phyloP scores from a whole-genome alignment of 2,888 invertebrate species.

The Serripes groenlandicus region DNA sequence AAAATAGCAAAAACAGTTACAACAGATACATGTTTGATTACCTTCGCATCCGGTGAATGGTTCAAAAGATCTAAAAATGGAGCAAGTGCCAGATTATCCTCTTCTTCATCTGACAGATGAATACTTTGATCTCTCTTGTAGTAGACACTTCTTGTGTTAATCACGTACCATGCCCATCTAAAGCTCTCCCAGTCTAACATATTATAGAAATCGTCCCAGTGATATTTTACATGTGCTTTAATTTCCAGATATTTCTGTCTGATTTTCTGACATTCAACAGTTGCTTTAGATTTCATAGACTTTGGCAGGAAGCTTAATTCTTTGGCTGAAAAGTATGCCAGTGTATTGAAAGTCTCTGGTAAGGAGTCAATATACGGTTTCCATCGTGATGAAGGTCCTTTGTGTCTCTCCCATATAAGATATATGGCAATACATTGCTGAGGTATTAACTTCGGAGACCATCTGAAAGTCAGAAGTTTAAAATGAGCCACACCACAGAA shows the following conservation, averaged over 20 bases:
- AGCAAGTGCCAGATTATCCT: slow-evolving; percentile 90
- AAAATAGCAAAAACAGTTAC: no score
- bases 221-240: slow-evolving; percentile 32
- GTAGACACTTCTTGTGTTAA: slow-evolving; percentile 95
- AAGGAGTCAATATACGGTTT: slow-evolving; percentile 80
- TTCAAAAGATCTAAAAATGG: slow-evolving; percentile 97
- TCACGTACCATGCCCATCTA: slow-evolving; percentile 93
- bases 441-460: slow-evolving; percentile 87
- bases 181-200: slow-evolving; percentile 88
- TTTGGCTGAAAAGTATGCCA: slow-evolving; percentile 75
- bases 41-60: slow-evolving; percentile 89
- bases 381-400: slow-evolving; percentile 84
- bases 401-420: slow-evolving; percentile 90
- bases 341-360: slow-evolving; percentile 87
- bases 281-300: slow-evolving; percentile 54
- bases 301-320: slow-evolving; percentile 76
- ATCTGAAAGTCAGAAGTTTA: slow-evolving; percentile 62
- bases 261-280: slow-evolving; percentile 58
- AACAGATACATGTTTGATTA: slow-evolving; percentile 59
- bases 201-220: slow-evolving; percentile 52
- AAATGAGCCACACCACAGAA: no score
- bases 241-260: slow-evolving; percentile 47
- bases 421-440: slow-evolving; percentile 92
- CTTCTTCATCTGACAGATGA: slow-evolving; percentile 83
- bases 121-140: slow-evolving; percentile 88